Conservation (phyloP, 2,797 vertebrate species). For the Leptodactylus fallax region DNA sequence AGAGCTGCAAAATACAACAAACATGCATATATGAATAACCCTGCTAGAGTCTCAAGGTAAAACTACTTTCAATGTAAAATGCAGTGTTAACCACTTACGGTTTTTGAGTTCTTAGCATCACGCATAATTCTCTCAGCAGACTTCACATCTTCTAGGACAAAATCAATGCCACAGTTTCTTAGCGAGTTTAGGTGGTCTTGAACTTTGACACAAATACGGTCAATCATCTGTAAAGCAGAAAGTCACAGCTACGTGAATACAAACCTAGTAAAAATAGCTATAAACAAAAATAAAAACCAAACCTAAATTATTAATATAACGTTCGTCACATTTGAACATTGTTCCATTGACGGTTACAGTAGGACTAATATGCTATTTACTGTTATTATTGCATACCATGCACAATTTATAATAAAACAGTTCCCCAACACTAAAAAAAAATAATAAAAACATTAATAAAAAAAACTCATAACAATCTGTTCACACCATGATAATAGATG, state of each 20-base stretch:
- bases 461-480: too few relatives aligned
- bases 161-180: conserved; percentile 85
- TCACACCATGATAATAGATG: too few relatives aligned
- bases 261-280: not conserved
- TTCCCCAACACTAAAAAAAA: too few relatives aligned
- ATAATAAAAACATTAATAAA: too few relatives aligned
- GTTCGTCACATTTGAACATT: too few relatives aligned
- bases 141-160: conserved; percentile 88
- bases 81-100: conserved; percentile 77
- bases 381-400: too few relatives aligned
- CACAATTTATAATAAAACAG: too few relatives aligned
- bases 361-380: too few relatives aligned
- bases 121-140: conserved; percentile 91
- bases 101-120: conserved; percentile 97
- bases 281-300: too few relatives aligned
- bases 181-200: conserved; percentile 97
- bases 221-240: conserved; percentile 86
- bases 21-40: not conserved
- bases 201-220: conserved; percentile 96
- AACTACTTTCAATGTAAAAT: not conserved
- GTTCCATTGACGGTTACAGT: too few relatives aligned
- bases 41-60: not conserved
- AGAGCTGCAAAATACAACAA: conserved; percentile 77
- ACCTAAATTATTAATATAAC: too few relatives aligned
- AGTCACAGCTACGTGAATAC: not conserved